A percentile compares a stretch with the other conserved stretches of the same genome.
Conservation (phyloP, 2,888 invertebrate genomes). For the Lapara coniferarum region DNA sequence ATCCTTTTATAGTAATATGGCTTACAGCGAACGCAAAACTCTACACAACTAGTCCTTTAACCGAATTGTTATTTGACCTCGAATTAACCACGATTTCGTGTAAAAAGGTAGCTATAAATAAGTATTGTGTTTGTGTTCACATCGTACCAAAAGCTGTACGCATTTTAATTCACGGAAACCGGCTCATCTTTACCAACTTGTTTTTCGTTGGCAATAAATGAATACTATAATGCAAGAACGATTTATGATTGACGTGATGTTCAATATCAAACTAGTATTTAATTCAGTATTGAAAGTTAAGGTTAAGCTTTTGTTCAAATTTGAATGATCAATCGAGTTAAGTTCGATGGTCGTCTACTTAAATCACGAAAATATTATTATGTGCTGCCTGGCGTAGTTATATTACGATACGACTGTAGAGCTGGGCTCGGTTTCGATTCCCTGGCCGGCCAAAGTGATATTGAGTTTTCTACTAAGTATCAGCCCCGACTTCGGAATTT, state of each 20-base stretch:
- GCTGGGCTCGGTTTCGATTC: too few species aligned
- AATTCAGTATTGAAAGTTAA: neutral
- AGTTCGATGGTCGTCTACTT: neutral
- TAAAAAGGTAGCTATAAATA: too few species aligned
- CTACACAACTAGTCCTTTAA: too few species aligned
- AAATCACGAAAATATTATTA: neutral
- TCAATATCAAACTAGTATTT: neutral
- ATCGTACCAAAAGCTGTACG: neutral
- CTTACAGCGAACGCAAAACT: too few species aligned
- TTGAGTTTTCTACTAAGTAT: too few species aligned
- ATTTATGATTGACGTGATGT: slow-evolving; percentile 4
- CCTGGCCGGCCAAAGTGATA: too few species aligned
- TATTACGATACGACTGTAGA: too few species aligned
- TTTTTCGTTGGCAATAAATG: slow-evolving; percentile 1
- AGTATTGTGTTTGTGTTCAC: neutral
- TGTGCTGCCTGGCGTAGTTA: too few species aligned
- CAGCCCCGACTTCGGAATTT: too few species aligned
- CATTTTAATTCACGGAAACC: neutral
- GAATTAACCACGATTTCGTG: too few species aligned
- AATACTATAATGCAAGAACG: slow-evolving; percentile 1
- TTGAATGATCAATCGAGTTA: neutral
- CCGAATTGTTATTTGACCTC: too few species aligned
- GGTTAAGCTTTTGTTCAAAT: neutral
- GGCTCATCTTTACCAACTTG: neutral
- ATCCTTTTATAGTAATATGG: too few species aligned